phyloP scores from a whole-genome alignment of 1,140 invertebrate species.

The Drosophila rhopaloa region DNA sequence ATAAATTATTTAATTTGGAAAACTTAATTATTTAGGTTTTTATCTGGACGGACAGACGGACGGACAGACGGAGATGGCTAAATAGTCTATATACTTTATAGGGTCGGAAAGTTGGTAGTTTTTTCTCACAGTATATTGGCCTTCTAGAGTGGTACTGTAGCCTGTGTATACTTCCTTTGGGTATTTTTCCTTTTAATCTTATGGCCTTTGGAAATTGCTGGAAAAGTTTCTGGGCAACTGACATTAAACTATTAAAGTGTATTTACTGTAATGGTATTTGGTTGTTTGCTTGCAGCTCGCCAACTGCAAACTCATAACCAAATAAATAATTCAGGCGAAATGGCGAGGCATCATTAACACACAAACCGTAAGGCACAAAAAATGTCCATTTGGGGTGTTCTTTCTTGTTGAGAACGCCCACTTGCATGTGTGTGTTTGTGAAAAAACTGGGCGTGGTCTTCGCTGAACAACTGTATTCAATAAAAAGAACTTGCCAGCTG shows the following conservation, averaged over 20 bases:
- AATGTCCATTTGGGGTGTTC: slow-evolving; percentile 14
- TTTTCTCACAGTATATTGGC: too few relatives aligned
- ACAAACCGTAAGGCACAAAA: slow-evolving; percentile 13
- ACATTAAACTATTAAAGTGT: slow-evolving; percentile 75
- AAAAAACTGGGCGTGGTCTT: slow-evolving; percentile 44
- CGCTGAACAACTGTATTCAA: slow-evolving; percentile 58
- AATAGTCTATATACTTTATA: too few relatives aligned
- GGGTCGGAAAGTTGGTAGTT: too few relatives aligned
- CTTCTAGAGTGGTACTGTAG: too few relatives aligned
- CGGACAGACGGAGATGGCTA: too few relatives aligned
- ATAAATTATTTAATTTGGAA: too few relatives aligned
- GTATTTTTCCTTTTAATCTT: too few relatives aligned
- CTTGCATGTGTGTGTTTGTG: slow-evolving; percentile 55
- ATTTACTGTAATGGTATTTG: slow-evolving; percentile 49
- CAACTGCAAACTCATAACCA: slow-evolving; percentile 48
- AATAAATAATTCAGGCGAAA: slow-evolving; percentile 56
- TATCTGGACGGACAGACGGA: too few relatives aligned
- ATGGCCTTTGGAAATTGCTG: too few relatives aligned
- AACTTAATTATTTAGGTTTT: too few relatives aligned
- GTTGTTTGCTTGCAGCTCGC: slow-evolving; percentile 29
- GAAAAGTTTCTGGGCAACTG: neutral
- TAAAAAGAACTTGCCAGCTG: slow-evolving; percentile 18
- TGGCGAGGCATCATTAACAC: slow-evolving; percentile 59
- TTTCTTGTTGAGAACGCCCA: slow-evolving; percentile 22
- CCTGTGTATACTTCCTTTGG: too few relatives aligned